These are phyloP conservation scores for Tinea semifulvella DNA, from an alignment of 2,888 invertebrate species.

Conservation along the genomic window DNA sequence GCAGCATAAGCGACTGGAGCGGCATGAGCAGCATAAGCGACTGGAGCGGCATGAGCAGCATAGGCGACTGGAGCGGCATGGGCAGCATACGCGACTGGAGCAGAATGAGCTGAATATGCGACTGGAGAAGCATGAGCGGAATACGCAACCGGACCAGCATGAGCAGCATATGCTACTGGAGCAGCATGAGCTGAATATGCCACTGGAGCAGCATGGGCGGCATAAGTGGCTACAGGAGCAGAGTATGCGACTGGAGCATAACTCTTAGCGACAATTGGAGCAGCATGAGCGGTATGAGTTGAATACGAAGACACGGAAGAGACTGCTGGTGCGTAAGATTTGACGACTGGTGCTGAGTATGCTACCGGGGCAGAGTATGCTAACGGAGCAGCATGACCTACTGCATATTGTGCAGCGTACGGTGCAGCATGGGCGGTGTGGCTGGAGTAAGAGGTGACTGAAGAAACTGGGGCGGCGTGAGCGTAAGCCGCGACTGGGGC, in stretches of 20 bases:
- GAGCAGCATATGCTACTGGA: conserved; percentile 23
- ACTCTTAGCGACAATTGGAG: conserved; percentile 1
- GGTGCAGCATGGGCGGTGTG: conserved; percentile 25
- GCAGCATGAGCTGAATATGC: conserved; percentile 23
- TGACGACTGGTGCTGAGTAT: conserved; percentile 17
- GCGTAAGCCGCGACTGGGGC: conserved; percentile 36
- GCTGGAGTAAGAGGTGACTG: conserved; percentile 25
- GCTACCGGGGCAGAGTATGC: conserved; percentile 20
- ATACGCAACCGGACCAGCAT: conserved; percentile 19
- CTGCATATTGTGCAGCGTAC: conserved; percentile 30
- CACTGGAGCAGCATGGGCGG: conserved; percentile 31
- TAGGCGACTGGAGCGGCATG: conserved; percentile 24
- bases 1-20: no score
- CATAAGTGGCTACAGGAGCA: conserved; percentile 27
- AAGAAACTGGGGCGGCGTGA: conserved; percentile 31
- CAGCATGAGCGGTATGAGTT: conserved; percentile 17
- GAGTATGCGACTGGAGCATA: conserved; percentile 24
- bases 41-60: conserved; percentile 24
- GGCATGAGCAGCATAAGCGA: conserved; percentile 24
- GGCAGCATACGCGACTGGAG: conserved; percentile 18
- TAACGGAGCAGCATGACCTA: conserved; percentile 21
- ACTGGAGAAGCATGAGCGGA: conserved; percentile 24
- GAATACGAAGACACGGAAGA: conserved; percentile 20
- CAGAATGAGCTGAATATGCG: conserved; percentile 20
- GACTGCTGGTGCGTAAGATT: conserved; percentile 20